Conservation (phyloP, 2,888 invertebrate genomes). For the Lathronympha strigana region DNA sequence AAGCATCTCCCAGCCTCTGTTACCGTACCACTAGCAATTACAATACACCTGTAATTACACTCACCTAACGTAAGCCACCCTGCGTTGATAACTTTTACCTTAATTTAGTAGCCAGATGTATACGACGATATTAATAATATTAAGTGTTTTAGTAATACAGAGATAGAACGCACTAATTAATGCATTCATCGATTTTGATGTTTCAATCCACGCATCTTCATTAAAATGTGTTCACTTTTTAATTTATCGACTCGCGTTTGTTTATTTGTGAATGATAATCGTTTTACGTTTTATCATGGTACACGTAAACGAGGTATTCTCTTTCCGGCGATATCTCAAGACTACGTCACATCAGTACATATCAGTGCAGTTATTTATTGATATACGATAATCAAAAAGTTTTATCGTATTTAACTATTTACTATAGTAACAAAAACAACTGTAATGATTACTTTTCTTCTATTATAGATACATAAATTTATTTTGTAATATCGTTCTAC, state of each 20-base stretch:
- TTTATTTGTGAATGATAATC: slow-evolving; percentile 12
- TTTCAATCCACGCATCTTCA: slow-evolving; percentile 1
- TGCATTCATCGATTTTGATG: background rate
- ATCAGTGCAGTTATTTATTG: background rate
- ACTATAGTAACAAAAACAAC: no score
- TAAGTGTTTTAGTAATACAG: background rate
- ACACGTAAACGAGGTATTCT: background rate
- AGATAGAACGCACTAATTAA: background rate
- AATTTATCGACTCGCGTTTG: background rate
- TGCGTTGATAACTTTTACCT: no score
- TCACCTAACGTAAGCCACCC: background rate
- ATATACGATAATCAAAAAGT: no score
- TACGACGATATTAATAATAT: no score
- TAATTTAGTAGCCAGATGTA: no score
- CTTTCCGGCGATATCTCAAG: background rate
- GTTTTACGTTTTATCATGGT: slow-evolving; percentile 1
- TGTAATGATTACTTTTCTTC: no score
- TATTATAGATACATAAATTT: no score
- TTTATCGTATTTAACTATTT: no score
- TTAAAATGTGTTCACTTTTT: slow-evolving; percentile 2
- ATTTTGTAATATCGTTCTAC: no score
- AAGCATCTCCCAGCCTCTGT: slow-evolving; percentile 45
- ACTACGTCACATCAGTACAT: background rate
- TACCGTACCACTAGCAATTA: background rate
- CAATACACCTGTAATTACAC: background rate